Percentiles rank a stretch among this genome's conserved stretches.
Conservation (phyloP, 2,113 vertebrate genomes). For the Melospiza melodia region DNA sequence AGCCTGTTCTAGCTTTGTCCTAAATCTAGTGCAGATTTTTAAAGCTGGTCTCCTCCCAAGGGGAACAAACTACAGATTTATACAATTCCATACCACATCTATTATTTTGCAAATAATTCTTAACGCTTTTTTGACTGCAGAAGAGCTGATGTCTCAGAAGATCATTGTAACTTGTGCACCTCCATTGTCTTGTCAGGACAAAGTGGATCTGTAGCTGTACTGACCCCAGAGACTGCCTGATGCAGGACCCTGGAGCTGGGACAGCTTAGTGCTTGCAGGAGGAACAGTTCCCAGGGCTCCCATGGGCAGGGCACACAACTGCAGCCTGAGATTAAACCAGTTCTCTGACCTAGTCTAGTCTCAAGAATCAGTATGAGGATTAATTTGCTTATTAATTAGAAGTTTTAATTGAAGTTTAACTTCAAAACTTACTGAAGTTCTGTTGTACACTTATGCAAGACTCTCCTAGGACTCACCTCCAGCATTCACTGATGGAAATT, state of each 20-base stretch:
- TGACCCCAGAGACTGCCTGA: rapidly evolving
- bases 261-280: rapidly evolving
- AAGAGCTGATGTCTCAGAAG: background rate
- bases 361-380: background rate
- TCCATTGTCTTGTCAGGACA: background rate
- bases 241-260: background rate
- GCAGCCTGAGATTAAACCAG: background rate
- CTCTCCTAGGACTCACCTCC: background rate
- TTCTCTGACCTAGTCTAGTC: background rate
- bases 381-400: background rate
- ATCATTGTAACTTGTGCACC: background rate
- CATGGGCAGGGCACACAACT: background rate
- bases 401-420: background rate
- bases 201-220: background rate
- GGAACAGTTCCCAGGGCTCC: background rate
- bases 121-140: background rate
- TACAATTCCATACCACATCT: background rate
- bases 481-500: background rate
- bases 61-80: background rate
- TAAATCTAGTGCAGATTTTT: background rate
- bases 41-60: background rate
- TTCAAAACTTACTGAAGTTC: background rate
- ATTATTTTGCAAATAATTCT: background rate
- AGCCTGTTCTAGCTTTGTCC: background rate
- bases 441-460: background rate